phyloP scores from a whole-genome alignment of 2,888 invertebrate genomes.

The Timema podura region DNA sequence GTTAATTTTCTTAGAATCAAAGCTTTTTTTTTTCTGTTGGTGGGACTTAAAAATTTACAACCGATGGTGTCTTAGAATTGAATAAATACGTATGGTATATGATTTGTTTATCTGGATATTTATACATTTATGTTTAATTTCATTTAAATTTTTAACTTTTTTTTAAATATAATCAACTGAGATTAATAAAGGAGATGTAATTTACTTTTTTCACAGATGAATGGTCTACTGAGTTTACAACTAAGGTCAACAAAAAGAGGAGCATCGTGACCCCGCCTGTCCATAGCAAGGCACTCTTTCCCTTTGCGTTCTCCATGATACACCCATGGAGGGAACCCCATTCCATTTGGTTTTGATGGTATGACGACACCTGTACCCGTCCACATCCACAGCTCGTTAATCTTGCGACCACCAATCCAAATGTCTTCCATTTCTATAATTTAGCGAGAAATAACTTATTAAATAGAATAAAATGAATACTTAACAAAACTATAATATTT shows the following conservation, averaged over 20 bases:
- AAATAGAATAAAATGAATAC: too few species aligned
- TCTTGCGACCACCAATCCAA: slow-evolving; percentile 8
- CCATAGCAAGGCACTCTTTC: neutral
- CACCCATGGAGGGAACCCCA: neutral
- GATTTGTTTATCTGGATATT: too few species aligned
- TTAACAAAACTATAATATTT: too few species aligned
- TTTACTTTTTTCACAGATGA: slow-evolving; percentile 7
- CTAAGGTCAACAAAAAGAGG: slow-evolving; percentile 1
- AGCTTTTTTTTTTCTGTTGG: too few species aligned
- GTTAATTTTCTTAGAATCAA: too few species aligned
- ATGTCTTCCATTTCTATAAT: neutral
- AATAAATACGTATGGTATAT: too few species aligned
- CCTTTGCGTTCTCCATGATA: neutral
- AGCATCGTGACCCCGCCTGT: neutral
- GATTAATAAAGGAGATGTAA: neutral
- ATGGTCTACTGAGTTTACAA: neutral
- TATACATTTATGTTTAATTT: too few species aligned
- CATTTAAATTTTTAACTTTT: too few species aligned
- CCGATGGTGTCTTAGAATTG: too few species aligned
- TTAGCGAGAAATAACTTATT: too few species aligned
- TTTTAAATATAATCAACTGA: too few species aligned
- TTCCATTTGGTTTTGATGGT: neutral
- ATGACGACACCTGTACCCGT: neutral
- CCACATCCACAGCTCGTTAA: neutral
- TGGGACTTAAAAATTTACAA: too few species aligned